Percentiles rank a stretch among this genome's conserved stretches.
Conservation (phyloP, 1,140 invertebrate genomes). For the Eriosoma lanigerum region DNA sequence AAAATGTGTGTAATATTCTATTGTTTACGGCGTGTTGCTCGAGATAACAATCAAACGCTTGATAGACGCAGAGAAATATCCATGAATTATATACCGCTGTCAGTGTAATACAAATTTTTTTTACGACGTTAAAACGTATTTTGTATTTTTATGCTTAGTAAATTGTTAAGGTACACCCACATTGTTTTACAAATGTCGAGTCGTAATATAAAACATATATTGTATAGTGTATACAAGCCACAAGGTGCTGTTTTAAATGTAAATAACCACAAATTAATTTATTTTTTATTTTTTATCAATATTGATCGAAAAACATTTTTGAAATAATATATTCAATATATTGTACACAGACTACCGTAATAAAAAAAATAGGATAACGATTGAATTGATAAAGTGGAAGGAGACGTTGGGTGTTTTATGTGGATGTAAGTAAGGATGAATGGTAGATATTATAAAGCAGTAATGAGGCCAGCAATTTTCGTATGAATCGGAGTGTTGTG, state of each 20-base stretch:
- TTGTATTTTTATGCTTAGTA: background rate
- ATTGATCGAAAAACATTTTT: background rate
- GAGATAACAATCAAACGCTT: constrained; percentile 5
- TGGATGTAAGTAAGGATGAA: background rate
- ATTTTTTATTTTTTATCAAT: background rate
- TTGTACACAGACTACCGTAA: background rate
- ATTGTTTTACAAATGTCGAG: no score
- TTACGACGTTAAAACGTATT: background rate
- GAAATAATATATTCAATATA: background rate
- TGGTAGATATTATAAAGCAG: no score
- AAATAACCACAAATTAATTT: background rate
- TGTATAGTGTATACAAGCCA: no score
- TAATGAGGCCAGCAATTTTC: no score
- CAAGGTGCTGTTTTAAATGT: background rate
- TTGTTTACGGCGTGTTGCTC: background rate
- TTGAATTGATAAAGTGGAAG: background rate
- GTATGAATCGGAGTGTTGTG: no score
- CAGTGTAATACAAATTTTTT: background rate
- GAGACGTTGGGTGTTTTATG: background rate
- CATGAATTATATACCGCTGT: background rate
- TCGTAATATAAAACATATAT: background rate
- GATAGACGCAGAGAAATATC: background rate
- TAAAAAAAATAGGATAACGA: background rate
- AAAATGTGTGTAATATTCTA: background rate
- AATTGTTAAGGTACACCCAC: no score